A percentile compares a stretch with the other conserved stretches of the same genome.
Conservation (phyloP, 2,113 vertebrate species). For the Macroglossus sobrinus region DNA sequence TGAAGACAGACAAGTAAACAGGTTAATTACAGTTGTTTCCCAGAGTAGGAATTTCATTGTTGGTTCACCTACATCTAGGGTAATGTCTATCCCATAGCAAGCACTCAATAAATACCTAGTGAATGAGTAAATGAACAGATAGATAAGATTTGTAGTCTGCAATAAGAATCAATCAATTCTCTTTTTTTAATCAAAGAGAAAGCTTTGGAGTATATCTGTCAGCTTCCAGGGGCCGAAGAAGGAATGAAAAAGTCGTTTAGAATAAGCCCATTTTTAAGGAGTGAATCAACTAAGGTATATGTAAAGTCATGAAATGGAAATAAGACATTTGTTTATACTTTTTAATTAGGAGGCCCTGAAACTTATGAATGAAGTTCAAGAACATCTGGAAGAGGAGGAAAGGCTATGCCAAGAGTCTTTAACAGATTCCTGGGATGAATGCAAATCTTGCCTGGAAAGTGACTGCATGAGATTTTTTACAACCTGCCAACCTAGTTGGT, state of each 20-base stretch:
- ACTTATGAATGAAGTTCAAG: slow-evolving; percentile 88
- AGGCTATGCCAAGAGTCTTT: slow-evolving; percentile 86
- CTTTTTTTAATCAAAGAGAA: background rate
- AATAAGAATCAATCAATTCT: background rate
- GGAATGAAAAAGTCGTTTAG: background rate
- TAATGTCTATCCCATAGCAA: background rate
- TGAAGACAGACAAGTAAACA: background rate
- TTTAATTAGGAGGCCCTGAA: slow-evolving; percentile 85
- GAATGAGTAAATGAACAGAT: background rate
- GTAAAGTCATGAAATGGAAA: background rate
- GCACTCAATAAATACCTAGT: background rate
- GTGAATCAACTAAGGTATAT: background rate
- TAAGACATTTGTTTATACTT: slow-evolving; percentile 38
- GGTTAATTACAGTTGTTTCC: background rate
- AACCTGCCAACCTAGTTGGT: slow-evolving; percentile 83
- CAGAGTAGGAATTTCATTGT: background rate
- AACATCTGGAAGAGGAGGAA: slow-evolving; percentile 90
- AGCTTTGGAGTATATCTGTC: background rate
- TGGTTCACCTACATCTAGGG: background rate
- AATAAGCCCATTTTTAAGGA: background rate
- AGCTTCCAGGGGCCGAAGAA: background rate
- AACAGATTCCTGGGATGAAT: slow-evolving; percentile 88
- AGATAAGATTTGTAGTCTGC: background rate
- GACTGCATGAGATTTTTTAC: slow-evolving; percentile 88
- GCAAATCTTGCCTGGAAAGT: slow-evolving; percentile 89